phyloP scores from a whole-genome alignment of 2,113 vertebrate genomes.

The Nyctereutes procyonoides region DNA sequence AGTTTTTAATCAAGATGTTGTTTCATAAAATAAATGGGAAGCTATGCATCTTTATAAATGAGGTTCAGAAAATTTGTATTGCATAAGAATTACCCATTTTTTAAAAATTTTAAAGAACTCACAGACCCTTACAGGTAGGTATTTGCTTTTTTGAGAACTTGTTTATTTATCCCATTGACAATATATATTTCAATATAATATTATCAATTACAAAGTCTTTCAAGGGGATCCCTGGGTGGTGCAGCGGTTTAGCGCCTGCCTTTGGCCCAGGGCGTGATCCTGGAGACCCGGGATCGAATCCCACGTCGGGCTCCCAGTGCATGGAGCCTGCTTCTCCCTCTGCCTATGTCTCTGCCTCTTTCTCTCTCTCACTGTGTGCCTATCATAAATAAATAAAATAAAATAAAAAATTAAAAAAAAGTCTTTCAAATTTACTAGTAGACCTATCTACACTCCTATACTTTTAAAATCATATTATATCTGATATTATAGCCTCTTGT shows the following conservation, averaged over 20 bases:
- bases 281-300: too few relatives aligned
- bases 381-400: too few relatives aligned
- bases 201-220: background rate
- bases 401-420: too few relatives aligned
- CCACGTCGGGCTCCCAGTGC: too few relatives aligned
- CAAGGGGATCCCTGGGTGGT: too few relatives aligned
- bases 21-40: constrained; percentile 10
- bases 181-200: background rate
- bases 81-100: background rate
- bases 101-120: background rate
- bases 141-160: background rate
- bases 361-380: too few relatives aligned
- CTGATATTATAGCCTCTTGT: background rate
- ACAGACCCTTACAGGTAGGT: background rate
- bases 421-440: constrained; percentile 37
- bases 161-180: constrained; percentile 3
- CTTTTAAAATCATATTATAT: background rate
- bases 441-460: background rate
- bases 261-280: too few relatives aligned
- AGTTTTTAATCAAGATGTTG: background rate
- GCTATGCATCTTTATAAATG: background rate
- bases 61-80: background rate
- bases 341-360: too few relatives aligned
- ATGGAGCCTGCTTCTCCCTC: too few relatives aligned
- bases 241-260: too few relatives aligned